Evolutionary conservation across 2,113 vertebrate species (phyloP), one percentile per base, ranked within the genome.

Genomic region (Tiliqua scincoides): DNA sequence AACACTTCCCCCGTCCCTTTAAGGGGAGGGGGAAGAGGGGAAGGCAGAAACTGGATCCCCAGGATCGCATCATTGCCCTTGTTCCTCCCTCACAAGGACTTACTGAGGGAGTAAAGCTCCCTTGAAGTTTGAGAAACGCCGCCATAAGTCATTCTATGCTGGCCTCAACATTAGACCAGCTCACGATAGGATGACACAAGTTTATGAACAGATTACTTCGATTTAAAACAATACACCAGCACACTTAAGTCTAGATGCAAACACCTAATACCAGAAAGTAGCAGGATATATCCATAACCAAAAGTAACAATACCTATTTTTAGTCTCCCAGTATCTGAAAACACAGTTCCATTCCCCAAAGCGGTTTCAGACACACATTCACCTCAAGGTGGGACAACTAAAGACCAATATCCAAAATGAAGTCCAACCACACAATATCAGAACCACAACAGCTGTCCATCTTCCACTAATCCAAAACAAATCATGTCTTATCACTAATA

Each of bases 271-370:
- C 17, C n/a, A 83, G 23, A 59, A 72, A 72, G 21, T 12, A 72
- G 30, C 65, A 70, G 2, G 25, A 61, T 1, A 40, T 6, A 40
- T 59, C 10, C 52, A 72, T 21, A 61, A 71, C 40, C 15, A 72
- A 59, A 72, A 83, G 4, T 20, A 37, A 61, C 18, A 72, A 6
- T 72, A 83, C 52, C 68, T 59, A 43, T 83, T 61, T 72, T 59
- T 67, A 83, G 72, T 72, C 23, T 83, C 81, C 68, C 68, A 83
- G 14, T 15, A 54, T 72, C 81, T 83, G 81, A 83, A 59, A 27
- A 72, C 48, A 37, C 67, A 83, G 52, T 23, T 83, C 63, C 81
- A 61, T 61, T 73, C 21, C 17, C 52, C 27, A 73, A 82, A 40
- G 15, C 65, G 70, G 48, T n/a, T 72, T 59, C 23, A 72, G 14